These are phyloP conservation scores for Tinamus guttatus DNA, from an alignment of 2,113 vertebrate genomes.

Conservation along the genomic window DNA sequence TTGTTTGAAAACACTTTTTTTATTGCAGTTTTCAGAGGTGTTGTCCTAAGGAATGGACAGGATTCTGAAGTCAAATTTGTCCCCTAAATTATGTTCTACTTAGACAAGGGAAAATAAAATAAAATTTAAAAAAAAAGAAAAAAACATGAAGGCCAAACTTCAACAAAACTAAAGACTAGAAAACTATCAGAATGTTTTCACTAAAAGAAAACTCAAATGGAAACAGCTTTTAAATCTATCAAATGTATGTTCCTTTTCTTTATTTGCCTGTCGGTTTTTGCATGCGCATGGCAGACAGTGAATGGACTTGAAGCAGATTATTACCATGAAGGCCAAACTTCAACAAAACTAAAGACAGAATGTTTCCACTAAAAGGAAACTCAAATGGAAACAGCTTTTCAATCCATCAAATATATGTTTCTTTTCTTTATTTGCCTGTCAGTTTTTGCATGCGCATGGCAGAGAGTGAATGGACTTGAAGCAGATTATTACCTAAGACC, in stretches of 20 bases:
- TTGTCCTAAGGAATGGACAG: constrained; percentile 21
- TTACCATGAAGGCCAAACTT: background rate
- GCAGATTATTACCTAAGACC: constrained; percentile 52
- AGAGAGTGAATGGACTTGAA: constrained; percentile 58
- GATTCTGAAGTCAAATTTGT: constrained; percentile 13
- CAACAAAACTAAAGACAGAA: constrained; percentile 46
- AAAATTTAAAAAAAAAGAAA: no score
- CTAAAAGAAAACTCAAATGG: constrained; percentile 62
- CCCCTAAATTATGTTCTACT: constrained; percentile 35
- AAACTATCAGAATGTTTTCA: constrained; percentile 39
- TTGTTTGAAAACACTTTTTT: constrained; percentile 19
- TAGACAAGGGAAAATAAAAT: no score
- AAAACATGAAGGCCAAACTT: background rate
- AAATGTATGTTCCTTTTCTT: constrained; percentile 41
- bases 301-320: no score
- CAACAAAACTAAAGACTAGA: constrained; percentile 32
- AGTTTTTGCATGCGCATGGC: background rate
- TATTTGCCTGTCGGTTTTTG: constrained; percentile 47
- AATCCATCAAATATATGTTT: constrained; percentile 50
- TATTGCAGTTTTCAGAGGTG: background rate
- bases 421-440: constrained; percentile 60
- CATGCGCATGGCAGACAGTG: background rate
- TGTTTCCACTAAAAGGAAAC: constrained; percentile 65
- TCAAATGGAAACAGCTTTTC: constrained; percentile 63
- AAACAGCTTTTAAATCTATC: constrained; percentile 68